Conservation (phyloP, 2,113 vertebrate genomes). For the Kobus ellipsiprymnus region DNA sequence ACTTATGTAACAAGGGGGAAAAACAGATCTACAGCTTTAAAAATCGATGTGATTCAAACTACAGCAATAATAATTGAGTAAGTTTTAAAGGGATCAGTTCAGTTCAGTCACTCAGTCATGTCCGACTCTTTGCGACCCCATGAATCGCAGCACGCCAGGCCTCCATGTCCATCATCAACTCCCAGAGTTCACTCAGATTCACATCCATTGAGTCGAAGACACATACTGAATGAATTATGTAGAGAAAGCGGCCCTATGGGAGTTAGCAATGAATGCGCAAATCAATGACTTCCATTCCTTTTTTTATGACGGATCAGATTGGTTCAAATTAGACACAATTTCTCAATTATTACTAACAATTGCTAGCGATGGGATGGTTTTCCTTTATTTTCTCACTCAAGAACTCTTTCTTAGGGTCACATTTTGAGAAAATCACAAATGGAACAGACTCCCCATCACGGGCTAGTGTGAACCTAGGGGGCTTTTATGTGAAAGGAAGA, state of each 20-base stretch:
- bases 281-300: slow-evolving; percentile 39
- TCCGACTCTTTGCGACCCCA: no score
- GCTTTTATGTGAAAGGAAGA: neutral
- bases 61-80: neutral
- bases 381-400: neutral
- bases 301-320: neutral
- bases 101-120: no score
- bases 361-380: neutral
- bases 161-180: no score
- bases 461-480: neutral
- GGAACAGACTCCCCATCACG: neutral
- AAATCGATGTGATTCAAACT: neutral
- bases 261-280: neutral
- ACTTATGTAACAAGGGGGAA: neutral
- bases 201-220: rapidly evolving
- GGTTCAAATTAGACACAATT: neutral
- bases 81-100: neutral
- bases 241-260: neutral
- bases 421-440: neutral
- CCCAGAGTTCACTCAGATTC: no score
- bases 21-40: neutral
- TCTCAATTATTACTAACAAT: slow-evolving; percentile 49
- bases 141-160: no score
- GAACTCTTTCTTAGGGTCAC: neutral
- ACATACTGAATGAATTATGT: slow-evolving; percentile 35